Percentiles rank a stretch among this genome's conserved stretches.
phyloP scores from a whole-genome alignment of 2,888 invertebrate genomes.

The Apamea epomidion region DNA sequence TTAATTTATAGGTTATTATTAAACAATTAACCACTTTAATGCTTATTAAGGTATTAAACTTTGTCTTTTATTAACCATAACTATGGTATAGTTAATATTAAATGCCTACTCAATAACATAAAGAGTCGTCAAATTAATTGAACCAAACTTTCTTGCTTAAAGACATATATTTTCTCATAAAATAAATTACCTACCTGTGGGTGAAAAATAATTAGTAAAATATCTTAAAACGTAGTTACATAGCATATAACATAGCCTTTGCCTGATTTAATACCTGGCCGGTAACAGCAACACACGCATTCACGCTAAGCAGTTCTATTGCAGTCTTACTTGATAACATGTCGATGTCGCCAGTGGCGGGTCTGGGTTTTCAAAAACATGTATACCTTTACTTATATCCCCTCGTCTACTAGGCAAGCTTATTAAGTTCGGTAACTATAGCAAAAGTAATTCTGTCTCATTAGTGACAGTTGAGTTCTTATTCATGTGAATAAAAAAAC shows the following conservation, averaged over 20 bases:
- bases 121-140: neutral
- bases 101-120: neutral
- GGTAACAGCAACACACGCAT: conserved; percentile 54
- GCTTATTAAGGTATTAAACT: neutral
- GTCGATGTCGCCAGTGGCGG: neutral
- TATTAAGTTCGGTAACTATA: too few species aligned
- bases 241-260: too few species aligned
- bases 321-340: conserved; percentile 12
- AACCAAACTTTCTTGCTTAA: neutral
- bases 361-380: neutral
- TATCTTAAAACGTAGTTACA: neutral
- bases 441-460: too few species aligned
- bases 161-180: neutral
- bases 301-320: conserved; percentile 50
- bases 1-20: neutral
- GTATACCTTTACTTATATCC: neutral
- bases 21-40: neutral
- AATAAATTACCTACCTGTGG: neutral
- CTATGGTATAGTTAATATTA: neutral
- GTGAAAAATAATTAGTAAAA: neutral
- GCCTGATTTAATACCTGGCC: conserved; percentile 23
- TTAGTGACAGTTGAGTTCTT: too few species aligned
- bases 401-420: too few species aligned
- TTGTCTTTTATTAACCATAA: neutral
- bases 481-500: too few species aligned